Base-by-base conservation (phyloP, 2,113 vertebrate species). In the Apistogramma diplotaenia region DNA sequence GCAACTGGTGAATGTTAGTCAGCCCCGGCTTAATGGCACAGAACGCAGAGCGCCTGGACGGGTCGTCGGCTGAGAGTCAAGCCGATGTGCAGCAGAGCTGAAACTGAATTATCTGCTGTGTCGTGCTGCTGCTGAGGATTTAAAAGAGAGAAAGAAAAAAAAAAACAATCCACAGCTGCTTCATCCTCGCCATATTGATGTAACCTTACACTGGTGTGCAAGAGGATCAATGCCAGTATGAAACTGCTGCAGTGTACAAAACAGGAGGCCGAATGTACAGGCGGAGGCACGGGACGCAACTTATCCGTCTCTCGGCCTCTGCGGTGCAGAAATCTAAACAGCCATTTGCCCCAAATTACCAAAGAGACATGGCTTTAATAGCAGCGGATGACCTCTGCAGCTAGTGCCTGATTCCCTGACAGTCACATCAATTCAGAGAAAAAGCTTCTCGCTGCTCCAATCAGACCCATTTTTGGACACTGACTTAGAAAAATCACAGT, bases 181-280 rank as follows among this genome's bases (percentile, higher is more conserved):
- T 74, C 60, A 86, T 89, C 82, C 82, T 77, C 16, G 23, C 77
- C 86, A 76, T 74, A 77, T 78, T 54, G 89, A 89, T 87, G 92
- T 76, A 90, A 86, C 90, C 77, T 75, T 84, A 91, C 77, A 82
- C 90, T 29, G 74, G 81, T 46, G 77, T 76, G 85, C 82, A 59
- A 27, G 72, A 59, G 61, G 85, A 91, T 92, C 89, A 58, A 92
- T 89, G 81, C 65, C 82, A 88, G 83, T 61, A 81, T 85, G 70
- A 84, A 88, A 84, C 85, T 87, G 90, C 89, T 83, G 89, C 87
- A 90, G 83, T 73, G 85, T 23, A 83, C 75, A 85, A 70, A 91
- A 78, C 75, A 61, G 25, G 71, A 74, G 79, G 79, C 27, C 51
- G 10, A 61, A 74, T 33, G 70, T 43, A 81, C 71, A 83, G 65